Evolutionary conservation across 1,140 invertebrate species (phyloP), one percentile per base, ranked within the genome.

Genomic region (Reticulitermes speratus): DNA sequence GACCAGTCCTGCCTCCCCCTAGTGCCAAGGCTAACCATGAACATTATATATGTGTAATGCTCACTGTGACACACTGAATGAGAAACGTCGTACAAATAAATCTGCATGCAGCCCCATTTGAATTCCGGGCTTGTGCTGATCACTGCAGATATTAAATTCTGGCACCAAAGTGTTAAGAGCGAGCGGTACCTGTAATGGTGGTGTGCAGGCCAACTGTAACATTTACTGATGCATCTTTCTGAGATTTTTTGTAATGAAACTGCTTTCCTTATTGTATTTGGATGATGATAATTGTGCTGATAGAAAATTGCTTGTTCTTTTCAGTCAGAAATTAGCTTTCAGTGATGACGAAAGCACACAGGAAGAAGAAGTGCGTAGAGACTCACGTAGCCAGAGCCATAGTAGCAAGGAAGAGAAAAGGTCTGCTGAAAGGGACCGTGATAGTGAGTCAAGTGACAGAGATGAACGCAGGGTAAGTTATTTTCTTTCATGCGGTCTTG

Each of bases 291-390:
- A 19, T n/a, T 32, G 30, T 11, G n/a, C 81, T 38, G 8, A 32
- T 38, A 21, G 81, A n/a, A 82, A 21, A 88, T 88, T 87, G 88
- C 69, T 84, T 84, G 30, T 45, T n/a, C n/a, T 48, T 92, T 92
- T 86, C 91, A 95, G 94, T 93, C 97, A 98, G 92, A 98, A 98
- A 91, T 92, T 99, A 87, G 95, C 96, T 87, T 99, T 98, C 91
- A 98, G 97, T 90, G 97, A 98, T 92, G 97, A 98, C 88, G 97
- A 98, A 91, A 87, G 69, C 59, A 87, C 75, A 30, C 86, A 44
- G 32, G 87, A 88, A 23, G 87, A 88, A 45, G 86, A 86, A 84
- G 30, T 48, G 32, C 84, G 82, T 30, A 86, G 86, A 84, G 86
- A 84, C 32, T 38, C 48, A 19, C 87, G 83, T 52, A 65, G 85